Percentiles rank a stretch among this genome's conserved stretches.
Conservation (phyloP, 2,113 vertebrate genomes). For the Donacobius atricapilla region DNA sequence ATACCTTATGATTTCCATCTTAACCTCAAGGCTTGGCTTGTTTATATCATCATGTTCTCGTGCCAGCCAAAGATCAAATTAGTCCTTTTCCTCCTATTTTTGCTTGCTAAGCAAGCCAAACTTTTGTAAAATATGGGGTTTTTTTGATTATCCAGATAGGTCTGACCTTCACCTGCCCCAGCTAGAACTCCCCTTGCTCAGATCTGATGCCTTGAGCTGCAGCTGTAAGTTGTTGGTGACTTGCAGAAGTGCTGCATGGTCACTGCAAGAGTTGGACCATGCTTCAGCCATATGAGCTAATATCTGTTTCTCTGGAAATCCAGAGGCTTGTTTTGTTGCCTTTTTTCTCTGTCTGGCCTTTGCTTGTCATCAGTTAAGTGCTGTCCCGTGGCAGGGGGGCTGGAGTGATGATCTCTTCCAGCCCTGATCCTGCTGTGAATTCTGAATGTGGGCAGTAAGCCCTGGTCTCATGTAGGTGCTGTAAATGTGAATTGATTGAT, state of each 20-base stretch:
- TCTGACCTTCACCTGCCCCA: neutral
- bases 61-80: neutral
- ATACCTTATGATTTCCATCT: neutral
- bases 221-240: neutral
- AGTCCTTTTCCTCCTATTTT: neutral
- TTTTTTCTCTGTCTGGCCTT: neutral
- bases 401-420: neutral
- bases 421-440: neutral
- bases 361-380: neutral
- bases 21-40: neutral
- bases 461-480: neutral
- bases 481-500: neutral
- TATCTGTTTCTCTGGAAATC: neutral
- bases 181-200: neutral
- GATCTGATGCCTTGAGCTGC: neutral
- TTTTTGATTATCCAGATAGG: neutral
- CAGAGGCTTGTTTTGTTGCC: no score
- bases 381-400: fast-evolving
- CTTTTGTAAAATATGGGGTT: neutral
- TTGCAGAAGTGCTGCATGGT: neutral
- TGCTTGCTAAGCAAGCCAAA: neutral
- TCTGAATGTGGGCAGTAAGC: neutral
- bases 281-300: neutral
- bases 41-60: neutral
- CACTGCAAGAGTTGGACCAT: neutral